These are phyloP conservation scores for Aphidoletes aphidimyza DNA, from an alignment of 2,888 invertebrate species.

Conservation along the genomic window DNA sequence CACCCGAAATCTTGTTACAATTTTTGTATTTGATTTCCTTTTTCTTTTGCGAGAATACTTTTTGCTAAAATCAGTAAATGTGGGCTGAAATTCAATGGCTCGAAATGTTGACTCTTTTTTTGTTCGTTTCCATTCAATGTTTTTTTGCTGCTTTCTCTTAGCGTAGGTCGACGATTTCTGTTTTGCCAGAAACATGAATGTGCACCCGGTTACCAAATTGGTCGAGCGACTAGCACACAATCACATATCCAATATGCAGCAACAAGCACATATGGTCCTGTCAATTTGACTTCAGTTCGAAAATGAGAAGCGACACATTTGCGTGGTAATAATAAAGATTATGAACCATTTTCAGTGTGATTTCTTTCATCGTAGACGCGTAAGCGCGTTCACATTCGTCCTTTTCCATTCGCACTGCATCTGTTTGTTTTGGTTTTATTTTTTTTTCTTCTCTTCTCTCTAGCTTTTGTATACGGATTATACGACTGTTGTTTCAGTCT, in stretches of 20 bases:
- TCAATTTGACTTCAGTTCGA: not conserved
- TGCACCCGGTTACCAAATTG: conserved; percentile 29
- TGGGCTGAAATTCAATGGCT: too few species aligned
- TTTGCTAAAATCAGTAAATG: too few species aligned
- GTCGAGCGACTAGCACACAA: conserved; percentile 8
- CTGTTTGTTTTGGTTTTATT: not conserved
- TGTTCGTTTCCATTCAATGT: not conserved
- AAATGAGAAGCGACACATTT: conserved; percentile 44
- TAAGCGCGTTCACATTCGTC: not conserved
- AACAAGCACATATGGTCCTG: conserved; percentile 44
- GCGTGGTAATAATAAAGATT: conserved; percentile 39
- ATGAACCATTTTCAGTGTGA: conserved; percentile 28
- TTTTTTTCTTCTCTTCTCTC: not conserved
- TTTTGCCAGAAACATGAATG: not conserved
- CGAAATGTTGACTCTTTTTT: not conserved
- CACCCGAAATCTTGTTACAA: conserved; percentile 20
- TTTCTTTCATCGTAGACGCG: not conserved
- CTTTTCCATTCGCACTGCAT: not conserved
- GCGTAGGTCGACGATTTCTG: not conserved
- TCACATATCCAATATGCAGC: conserved; percentile 46
- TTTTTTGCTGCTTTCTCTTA: not conserved
- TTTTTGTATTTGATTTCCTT: conserved; percentile 21
- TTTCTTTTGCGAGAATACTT: not conserved
- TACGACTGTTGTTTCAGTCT: not conserved
- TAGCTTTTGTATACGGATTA: too few species aligned